Base-by-base conservation (phyloP, 2,113 vertebrate genomes). In the Melanostigma gelatinosum region DNA sequence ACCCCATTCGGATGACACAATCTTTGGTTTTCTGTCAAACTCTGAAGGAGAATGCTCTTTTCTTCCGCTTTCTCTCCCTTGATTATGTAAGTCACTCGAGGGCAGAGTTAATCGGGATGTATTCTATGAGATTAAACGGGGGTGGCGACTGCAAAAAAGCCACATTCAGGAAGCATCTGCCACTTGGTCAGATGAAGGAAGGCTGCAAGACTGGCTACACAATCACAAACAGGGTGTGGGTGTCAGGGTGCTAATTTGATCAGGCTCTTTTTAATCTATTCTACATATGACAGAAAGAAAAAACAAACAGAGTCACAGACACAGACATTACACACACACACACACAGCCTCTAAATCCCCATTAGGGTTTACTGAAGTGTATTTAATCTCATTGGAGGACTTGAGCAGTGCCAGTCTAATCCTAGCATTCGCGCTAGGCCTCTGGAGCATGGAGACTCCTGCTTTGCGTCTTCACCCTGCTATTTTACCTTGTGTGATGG, bases 361-460 rank as follows among this genome's bases (percentile, higher is more conserved):
- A 89, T 91, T 83, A 89, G 91, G 29, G 77, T 81, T 44, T 84
- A 81, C 79, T 82, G 80, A 78, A 89, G 75, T 82, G 83, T 85
- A 76, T 86, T 92, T 91, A 92, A 94, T 94, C 91, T 91, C 88
- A 90, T 85, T 94, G 85, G 88, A 81, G 74, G 80, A 91, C 86
- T 87, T 82, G 29, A 91, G 83, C 81, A 83, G 93, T 86, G 87
- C 91, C 84, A 75, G 71, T 77, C 88, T 93, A 94, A 91, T 93
- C 80, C 84, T 29, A 72, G 67, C 83, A 92, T 87, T 79, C 93
- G 83, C 42, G 62, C 75, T 9, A 29, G 75, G 80, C 83, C 87
- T 83, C 87, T 89, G 79, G 34, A 87, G 77, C 12, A 68, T 18
- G 88, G 38, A 88, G 79, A 50, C 84, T 69, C 42, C 24, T 38